Base-by-base conservation (phyloP, 1,140 invertebrate genomes). In the Drosophila pseudoobscura region DNA sequence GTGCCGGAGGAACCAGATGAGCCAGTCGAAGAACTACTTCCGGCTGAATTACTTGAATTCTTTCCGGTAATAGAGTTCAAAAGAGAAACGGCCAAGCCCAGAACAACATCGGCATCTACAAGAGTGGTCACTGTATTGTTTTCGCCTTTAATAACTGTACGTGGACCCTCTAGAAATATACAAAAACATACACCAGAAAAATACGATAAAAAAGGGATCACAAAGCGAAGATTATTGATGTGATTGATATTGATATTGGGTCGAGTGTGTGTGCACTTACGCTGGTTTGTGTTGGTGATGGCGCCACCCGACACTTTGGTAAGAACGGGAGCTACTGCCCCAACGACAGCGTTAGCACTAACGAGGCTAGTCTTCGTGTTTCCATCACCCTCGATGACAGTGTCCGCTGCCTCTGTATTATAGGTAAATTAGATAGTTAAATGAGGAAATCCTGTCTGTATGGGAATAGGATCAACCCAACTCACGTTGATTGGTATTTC, bases 101-200 rank as follows among this genome's bases (percentile, higher is more conserved):
- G 54, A 7, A 17, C 54, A 13, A 39, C 1, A 6, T 39, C 20
- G n/a, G 13, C 29, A 15, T 31, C 46, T 0, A 58, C 62, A 15
- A 17, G 15, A 5, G 46, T 58, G 0, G 9, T 3, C 6, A 50
- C 17, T 3, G 17, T 50, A 9, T 64, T 64, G 2, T 15, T 24
- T 7, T 50, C 3, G 4, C 62, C 62, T 20, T 20, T 50, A 8
- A 64, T 58, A 11, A 31, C n/a, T 45, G 35, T 31, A 20, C 5
- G 17, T 11, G 26, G 15, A 3, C 15, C 35, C 22, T 39, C 54
- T 58, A 13, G 31, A 46, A 13, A 20, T 24, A 26, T 8, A 17
- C 1, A 17, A 6, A 11, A 26, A 2, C 1, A 5, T 6, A 13
- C 11, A n/a, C 2, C 6, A 13, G 6, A 20, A 20, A 17, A 9